Base-by-base conservation (phyloP, 2,797 vertebrate species). In the Ctenochaetus hawaiiensis region DNA sequence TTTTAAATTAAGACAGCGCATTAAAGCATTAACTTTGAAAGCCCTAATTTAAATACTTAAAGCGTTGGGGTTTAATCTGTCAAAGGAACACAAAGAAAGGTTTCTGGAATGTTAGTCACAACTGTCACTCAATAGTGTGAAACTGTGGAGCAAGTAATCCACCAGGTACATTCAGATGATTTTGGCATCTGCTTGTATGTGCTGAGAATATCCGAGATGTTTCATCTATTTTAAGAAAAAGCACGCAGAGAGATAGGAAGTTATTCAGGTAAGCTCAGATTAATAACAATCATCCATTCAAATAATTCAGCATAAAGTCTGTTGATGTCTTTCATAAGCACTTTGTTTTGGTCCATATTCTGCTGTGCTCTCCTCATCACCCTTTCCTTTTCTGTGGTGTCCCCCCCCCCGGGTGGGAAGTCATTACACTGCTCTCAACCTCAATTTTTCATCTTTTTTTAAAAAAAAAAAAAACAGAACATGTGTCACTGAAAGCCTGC, bases 361-460 rank as follows among this genome's bases (percentile, higher is more conserved):
- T 12, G 26, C 30, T 43, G 49, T 56, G 17, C 13, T 66, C 22
- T 30, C 37, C 39, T 39, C 49, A 23, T 9, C 37, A 62, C 17
- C 47, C 51, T 58, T 34, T 56, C 65, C 65, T 73, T 37, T 83
- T n/a, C 37, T 60, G 82, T 66, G 84, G 45, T 62, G 57, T 43
- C 47, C 13, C 63, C 58, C 60, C 77, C 60, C 70, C 2, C 81
- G 82, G 70, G 76, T 75, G 49, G 52, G 51, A 79, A 84, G 70
- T 85, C 56, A 82, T 85, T 86, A 73, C 11, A 6, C 58, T 30
- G 66, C 73, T 87, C 74, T 87, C 67, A 79, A 64, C 70, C 78
- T 74, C 67, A 72, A 89, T 34, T 88, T 83, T 86, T 77, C 62
- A 79, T 87, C 7, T 16, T 51, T 72, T 73, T 64, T 26, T 26